Conservation (phyloP, 2,888 invertebrate genomes). For the Mycogona germanica region DNA sequence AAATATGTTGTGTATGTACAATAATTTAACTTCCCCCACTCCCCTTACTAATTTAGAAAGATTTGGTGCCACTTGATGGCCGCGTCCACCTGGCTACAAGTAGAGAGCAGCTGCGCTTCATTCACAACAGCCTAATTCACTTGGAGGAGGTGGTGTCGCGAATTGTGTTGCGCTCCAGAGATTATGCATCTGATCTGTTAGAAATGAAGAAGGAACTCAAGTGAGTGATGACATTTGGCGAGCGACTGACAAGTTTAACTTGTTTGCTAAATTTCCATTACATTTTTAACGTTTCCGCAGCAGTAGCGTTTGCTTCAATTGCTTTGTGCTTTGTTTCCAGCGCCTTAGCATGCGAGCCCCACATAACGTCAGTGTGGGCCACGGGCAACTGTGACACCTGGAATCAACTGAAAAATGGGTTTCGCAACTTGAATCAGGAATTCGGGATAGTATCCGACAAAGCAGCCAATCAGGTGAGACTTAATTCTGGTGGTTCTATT, state of each 20-base stretch:
- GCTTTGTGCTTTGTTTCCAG: slow-evolving; percentile 19
- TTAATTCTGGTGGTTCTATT: neutral
- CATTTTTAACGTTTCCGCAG: no score
- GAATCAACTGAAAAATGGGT: slow-evolving; percentile 15
- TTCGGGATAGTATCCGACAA: slow-evolving; percentile 2
- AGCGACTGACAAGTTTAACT: neutral
- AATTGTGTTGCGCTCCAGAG: slow-evolving; percentile 30
- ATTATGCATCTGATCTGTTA: slow-evolving; percentile 33
- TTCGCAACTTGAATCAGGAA: neutral
- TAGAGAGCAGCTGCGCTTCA: slow-evolving; percentile 31
- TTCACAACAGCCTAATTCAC: slow-evolving; percentile 29
- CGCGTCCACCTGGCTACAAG: slow-evolving; percentile 33
- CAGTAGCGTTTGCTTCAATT: no score
- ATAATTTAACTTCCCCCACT: no score
- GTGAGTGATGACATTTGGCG: slow-evolving; percentile 23
- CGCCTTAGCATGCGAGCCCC: slow-evolving; percentile 27
- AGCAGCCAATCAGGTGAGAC: slow-evolving; percentile 5
- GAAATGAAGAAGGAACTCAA: slow-evolving; percentile 34
- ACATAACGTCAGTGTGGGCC: slow-evolving; percentile 15
- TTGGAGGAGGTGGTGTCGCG: slow-evolving; percentile 33
- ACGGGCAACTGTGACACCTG: slow-evolving; percentile 17
- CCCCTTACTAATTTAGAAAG: no score
- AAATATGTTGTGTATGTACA: no score
- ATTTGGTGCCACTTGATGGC: slow-evolving; percentile 36
- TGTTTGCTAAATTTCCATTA: no score